Evolutionary conservation across 2,888 invertebrate species (phyloP).

Genomic region (Athripsodes cinereus): DNA sequence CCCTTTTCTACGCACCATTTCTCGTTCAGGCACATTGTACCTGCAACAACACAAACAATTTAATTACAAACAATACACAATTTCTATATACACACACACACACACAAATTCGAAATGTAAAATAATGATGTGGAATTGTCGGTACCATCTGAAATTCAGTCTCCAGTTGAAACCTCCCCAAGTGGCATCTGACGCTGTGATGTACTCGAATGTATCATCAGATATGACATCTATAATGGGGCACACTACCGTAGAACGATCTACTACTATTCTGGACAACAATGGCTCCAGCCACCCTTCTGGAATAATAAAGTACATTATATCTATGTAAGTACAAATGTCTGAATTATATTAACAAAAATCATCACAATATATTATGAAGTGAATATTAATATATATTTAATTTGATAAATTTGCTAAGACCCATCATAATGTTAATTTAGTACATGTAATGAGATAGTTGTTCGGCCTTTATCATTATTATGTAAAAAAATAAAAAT

Average conservation of each 20-base stretch:
- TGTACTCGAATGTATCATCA: slow-evolving; percentile 98
- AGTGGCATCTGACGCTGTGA: slow-evolving; percentile 97
- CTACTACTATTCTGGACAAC: slow-evolving; percentile 82
- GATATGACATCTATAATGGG: slow-evolving; percentile 99
- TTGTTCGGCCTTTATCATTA: too few species aligned
- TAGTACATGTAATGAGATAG: too few species aligned
- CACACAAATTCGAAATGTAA: not conserved
- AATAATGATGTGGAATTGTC: slow-evolving; percentile 6
- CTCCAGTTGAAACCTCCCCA: slow-evolving; percentile 99
- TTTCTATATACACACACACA: not conserved
- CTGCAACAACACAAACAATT: slow-evolving; percentile 39
- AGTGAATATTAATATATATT: too few species aligned
- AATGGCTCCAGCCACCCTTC: slow-evolving; percentile 99
- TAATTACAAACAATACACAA: not conserved
- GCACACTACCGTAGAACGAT: slow-evolving; percentile 91
- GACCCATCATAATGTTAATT: too few species aligned
- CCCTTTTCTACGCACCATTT: slow-evolving; percentile 88
- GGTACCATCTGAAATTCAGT: slow-evolving; percentile 94
- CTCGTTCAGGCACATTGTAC: slow-evolving; percentile 96
- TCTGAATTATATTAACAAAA: too few species aligned
- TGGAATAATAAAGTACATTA: too few species aligned
- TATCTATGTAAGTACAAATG: too few species aligned
- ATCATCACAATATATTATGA: too few species aligned
- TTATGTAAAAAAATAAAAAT: too few species aligned
- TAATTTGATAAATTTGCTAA: too few species aligned